A percentile compares a stretch with the other conserved stretches of the same genome.
Evolutionary conservation across 92 coral and sea anemone genomes (phyloP).

Genomic region (Porites divaricata): DNA sequence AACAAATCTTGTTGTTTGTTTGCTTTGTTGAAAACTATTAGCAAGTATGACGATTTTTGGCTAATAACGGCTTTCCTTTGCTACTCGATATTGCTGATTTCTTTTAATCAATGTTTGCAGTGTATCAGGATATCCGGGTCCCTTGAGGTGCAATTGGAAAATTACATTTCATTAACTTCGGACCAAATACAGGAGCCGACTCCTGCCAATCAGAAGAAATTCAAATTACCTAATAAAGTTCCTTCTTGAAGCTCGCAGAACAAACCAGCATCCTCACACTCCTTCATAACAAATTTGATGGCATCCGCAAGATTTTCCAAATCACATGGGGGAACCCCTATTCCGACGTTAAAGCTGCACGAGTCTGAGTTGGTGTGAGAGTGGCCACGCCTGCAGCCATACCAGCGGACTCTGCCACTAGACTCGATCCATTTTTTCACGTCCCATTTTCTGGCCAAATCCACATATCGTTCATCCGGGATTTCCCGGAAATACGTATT

Average conservation of each 20-base stretch:
- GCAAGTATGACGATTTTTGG: no score
- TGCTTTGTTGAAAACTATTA: no score
- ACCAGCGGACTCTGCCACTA: constrained; percentile 94
- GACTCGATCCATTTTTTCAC: constrained; percentile 92
- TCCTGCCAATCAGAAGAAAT: neutral
- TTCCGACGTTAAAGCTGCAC: constrained; percentile 68
- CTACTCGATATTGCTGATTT: no score
- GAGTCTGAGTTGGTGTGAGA: constrained; percentile 39
- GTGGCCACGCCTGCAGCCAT: constrained; percentile 91
- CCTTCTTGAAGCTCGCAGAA: constrained; percentile 97
- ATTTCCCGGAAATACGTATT: constrained; percentile 67
- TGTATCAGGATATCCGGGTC: no score
- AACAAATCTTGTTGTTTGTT: no score
- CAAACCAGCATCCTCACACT: constrained; percentile 94
- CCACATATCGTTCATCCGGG: constrained; percentile 60
- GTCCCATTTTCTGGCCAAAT: constrained; percentile 77
- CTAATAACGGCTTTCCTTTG: no score
- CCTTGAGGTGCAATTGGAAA: no score
- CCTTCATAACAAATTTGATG: constrained; percentile 90
- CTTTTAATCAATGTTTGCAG: no score
- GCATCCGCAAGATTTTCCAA: constrained; percentile 96
- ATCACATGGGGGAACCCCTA: constrained; percentile 93
- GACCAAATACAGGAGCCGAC: no score
- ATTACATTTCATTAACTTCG: no score
- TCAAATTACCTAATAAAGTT: constrained; percentile 74